Conservation (phyloP, 2,888 invertebrate species). For the Aleiodes leptofemur region DNA sequence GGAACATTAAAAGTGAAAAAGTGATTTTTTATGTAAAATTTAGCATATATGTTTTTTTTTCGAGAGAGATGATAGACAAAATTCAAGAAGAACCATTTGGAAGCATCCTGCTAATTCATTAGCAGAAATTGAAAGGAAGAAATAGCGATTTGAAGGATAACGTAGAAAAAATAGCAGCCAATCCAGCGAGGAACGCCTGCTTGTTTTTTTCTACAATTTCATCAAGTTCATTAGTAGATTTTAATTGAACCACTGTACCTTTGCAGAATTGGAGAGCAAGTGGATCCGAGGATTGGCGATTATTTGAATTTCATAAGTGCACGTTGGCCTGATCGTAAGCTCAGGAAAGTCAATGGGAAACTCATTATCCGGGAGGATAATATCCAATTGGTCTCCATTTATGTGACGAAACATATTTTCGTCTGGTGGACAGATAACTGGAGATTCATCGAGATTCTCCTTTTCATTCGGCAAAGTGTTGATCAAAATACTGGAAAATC, state of each 20-base stretch:
- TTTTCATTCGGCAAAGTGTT: conserved; percentile 55
- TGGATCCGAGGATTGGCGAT: conserved; percentile 66
- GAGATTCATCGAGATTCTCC: background rate
- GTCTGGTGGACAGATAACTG: conserved; percentile 57
- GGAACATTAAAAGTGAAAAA: too few species aligned
- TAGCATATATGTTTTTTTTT: too few species aligned
- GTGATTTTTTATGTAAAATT: too few species aligned
- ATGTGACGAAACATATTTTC: conserved; percentile 62
- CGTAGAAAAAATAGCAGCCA: too few species aligned
- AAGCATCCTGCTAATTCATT: too few species aligned
- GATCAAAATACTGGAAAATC: conserved; percentile 59
- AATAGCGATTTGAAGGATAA: too few species aligned
- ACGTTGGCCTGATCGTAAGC: conserved; percentile 63
- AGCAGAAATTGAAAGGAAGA: too few species aligned
- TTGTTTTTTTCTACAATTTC: too few species aligned
- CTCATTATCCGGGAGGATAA: conserved; percentile 63
- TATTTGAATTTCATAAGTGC: conserved; percentile 66
- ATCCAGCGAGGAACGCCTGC: too few species aligned
- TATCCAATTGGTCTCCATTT: conserved; percentile 52
- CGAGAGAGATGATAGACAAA: too few species aligned
- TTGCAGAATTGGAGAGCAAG: conserved; percentile 46
- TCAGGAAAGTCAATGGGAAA: conserved; percentile 62
- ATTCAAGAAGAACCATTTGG: too few species aligned
- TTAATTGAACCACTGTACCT: conserved; percentile 32
- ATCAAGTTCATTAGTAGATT: too few species aligned